Base-by-base conservation (phyloP, 2,888 invertebrate species). In the Dascillus cervinus region DNA sequence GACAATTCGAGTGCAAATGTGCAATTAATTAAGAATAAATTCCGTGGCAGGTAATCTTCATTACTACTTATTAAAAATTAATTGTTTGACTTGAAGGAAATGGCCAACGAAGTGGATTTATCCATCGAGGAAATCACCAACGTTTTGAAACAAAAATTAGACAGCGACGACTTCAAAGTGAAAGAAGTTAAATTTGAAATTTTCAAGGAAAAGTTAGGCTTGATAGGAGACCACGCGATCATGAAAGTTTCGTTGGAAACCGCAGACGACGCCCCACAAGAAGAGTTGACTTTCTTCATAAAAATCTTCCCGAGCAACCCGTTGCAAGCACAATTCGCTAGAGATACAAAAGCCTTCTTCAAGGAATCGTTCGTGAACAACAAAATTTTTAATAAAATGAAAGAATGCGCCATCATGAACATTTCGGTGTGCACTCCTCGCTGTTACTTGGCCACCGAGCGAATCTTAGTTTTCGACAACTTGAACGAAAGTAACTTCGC, bases 401-500 rank as follows among this genome's bases (percentile, higher is more conserved):
- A 13, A 17, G 17, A 17, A 6, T 17, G 8, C 8, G 17, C 5
- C 4, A 17, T 17, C 4, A 17, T 6, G 4, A 4, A 6, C 4
- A 4, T 17, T 8, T 15, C 26, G n/a, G 34, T 40, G 3, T 40
- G 42, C 11, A 32, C 34, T 2, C 33, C 37, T 4, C 34, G 36
- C 14, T 40, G 35, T 15, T 36, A 42, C 24, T 17, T 17, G 4
- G n/a, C n/a, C n/a, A 36, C 41, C 13, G 28, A 29, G 10, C 26
- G 30, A 15, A 30, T 39, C 2, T 8, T 49, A 4, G 51, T 70
- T 3, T 50, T 70, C 20, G 69, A 70, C 32, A 60, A 70, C 32
- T 48, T 70, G 3, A 28, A 37, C 1, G 19, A 32, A 1, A 41
- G 53, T 20, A 59, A 58, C 4, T 70, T 48, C 34, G 29, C 39